phyloP scores from a whole-genome alignment of 2,113 vertebrate genomes.

The Malaclemys terrapin region DNA sequence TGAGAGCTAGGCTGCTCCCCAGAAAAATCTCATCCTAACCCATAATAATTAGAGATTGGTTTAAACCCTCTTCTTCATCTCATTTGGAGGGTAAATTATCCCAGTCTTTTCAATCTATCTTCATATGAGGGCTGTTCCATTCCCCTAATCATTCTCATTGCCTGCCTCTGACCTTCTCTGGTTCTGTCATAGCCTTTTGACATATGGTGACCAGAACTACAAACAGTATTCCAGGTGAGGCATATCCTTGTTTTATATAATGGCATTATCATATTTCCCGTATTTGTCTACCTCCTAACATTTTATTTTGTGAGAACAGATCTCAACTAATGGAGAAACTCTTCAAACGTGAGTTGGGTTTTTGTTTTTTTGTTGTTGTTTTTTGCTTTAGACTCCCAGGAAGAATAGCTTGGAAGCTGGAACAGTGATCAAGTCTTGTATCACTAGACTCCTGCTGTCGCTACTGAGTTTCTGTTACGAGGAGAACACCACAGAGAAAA shows the following conservation, averaged over 20 bases:
- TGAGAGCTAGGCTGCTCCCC: neutral
- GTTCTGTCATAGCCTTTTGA: neutral
- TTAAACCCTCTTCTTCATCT: neutral
- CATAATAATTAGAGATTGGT: neutral
- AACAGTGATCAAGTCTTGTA: neutral
- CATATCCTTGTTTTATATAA: neutral
- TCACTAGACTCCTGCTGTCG: neutral
- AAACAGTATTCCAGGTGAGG: neutral
- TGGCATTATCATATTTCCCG: neutral
- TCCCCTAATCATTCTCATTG: neutral
- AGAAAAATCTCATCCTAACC: neutral
- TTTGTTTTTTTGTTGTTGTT: neutral
- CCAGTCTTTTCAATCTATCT: neutral
- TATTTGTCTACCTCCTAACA: neutral
- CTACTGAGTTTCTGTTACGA: neutral
- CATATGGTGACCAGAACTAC: neutral
- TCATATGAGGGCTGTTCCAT: neutral
- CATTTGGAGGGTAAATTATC: neutral
- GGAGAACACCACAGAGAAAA: neutral
- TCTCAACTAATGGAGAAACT: slow-evolving; percentile 2
- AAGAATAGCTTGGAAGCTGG: neutral
- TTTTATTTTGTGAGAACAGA: neutral
- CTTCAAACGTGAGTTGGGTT: rapidly evolving
- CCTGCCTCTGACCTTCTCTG: neutral
- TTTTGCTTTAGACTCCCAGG: neutral